Percentiles rank a stretch among this genome's conserved stretches.
Conservation (phyloP, 2,113 vertebrate genomes). For the Clinocottus analis region DNA sequence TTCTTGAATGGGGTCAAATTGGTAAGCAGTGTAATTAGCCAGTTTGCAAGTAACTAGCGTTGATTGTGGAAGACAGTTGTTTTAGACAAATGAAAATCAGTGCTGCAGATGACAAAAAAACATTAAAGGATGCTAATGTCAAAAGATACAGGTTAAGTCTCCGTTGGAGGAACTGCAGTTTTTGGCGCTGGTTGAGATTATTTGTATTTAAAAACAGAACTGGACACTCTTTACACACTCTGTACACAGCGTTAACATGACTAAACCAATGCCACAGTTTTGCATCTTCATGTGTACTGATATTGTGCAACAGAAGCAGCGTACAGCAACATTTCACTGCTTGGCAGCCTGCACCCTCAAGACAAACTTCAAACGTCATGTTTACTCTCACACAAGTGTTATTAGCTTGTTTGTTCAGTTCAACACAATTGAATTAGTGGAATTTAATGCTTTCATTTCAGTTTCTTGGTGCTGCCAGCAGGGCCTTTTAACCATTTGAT, state of each 20-base stretch:
- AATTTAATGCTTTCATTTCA: conserved; percentile 15
- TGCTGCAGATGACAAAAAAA: background rate
- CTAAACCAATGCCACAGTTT: background rate
- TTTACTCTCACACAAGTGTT: background rate
- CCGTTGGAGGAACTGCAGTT: background rate
- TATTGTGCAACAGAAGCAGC: background rate
- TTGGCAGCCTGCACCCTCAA: background rate
- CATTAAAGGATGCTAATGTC: background rate
- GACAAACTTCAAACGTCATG: background rate
- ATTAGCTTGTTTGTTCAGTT: background rate
- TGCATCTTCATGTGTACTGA: background rate
- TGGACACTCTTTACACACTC: background rate
- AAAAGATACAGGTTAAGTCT: background rate
- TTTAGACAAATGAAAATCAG: background rate
- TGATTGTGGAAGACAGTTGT: background rate
- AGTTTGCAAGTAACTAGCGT: background rate
- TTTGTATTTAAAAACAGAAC: background rate
- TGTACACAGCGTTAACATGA: background rate
- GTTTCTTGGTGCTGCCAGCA: background rate
- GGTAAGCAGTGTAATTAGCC: too few relatives aligned
- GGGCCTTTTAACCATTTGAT: background rate
- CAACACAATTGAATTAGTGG: background rate
- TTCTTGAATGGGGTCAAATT: background rate
- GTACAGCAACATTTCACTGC: background rate
- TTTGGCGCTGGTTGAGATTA: background rate